phyloP scores from a whole-genome alignment of 1,140 invertebrate species.

The Zophobas atratus region DNA sequence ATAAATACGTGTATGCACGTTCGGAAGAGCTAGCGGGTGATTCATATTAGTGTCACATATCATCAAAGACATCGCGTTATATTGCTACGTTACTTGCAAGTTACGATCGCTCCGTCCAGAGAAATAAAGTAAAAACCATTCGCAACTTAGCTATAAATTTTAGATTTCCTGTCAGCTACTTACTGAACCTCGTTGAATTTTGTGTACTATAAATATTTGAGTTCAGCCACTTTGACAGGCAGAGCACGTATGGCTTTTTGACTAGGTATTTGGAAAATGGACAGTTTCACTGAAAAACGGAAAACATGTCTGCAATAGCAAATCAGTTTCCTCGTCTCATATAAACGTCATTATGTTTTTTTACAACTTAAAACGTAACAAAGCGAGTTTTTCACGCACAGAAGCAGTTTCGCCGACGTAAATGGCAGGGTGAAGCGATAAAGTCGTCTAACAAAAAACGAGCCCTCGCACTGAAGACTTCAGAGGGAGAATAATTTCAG shows the following conservation, averaged over 20 bases:
- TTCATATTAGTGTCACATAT: too few species aligned
- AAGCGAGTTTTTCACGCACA: conserved; percentile 5
- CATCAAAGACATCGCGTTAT: too few species aligned
- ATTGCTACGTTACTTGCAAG: too few species aligned
- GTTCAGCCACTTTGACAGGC: conserved; percentile 49
- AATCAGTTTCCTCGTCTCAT: conserved; percentile 47
- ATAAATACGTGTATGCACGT: too few species aligned
- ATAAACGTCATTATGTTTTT: conserved; percentile 34
- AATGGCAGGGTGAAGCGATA: not conserved
- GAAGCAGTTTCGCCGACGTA: not conserved
- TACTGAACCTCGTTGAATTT: conserved; percentile 46
- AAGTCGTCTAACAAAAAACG: conserved; percentile 8
- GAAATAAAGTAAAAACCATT: conserved; percentile 38
- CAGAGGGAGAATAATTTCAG: not conserved
- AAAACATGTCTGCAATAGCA: conserved; percentile 52
- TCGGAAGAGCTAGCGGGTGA: too few species aligned
- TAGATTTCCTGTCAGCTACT: conserved; percentile 56
- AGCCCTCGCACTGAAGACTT: not conserved
- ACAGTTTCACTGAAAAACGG: conserved; percentile 55
- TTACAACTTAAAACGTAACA: conserved; percentile 12
- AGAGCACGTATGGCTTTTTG: conserved; percentile 52
- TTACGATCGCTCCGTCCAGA: not conserved
- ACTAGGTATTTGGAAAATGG: conserved; percentile 57
- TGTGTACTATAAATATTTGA: conserved; percentile 57
- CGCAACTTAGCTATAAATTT: conserved; percentile 51